Evolutionary conservation across 2,888 invertebrate genomes (phyloP).

Genomic region (Spicauda simplicius): DNA sequence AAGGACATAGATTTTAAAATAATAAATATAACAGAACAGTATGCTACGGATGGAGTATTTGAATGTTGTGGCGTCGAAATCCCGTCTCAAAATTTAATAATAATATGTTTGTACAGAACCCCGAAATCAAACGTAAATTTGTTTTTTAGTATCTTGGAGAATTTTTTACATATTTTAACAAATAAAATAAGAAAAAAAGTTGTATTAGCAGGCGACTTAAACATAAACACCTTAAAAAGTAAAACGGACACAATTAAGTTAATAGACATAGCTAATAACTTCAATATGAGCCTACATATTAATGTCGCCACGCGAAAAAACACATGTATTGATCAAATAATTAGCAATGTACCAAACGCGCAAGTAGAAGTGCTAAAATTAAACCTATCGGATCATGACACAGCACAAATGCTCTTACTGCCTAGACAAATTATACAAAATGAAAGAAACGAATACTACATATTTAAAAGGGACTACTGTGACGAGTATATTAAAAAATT

Average conservation of each 20-base stretch:
- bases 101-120: no score
- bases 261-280: neutral
- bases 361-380: neutral
- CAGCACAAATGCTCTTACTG: slow-evolving; percentile 9
- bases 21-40: no score
- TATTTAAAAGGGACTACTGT: slow-evolving; percentile 9
- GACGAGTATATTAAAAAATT: neutral
- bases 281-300: slow-evolving; percentile 3
- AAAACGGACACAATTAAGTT: neutral
- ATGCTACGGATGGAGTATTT: no score
- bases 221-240: no score
- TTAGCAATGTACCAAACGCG: slow-evolving; percentile 8
- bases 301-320: neutral
- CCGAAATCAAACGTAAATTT: no score
- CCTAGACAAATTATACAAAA: neutral
- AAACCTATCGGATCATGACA: slow-evolving; percentile 7
- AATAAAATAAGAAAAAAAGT: no score
- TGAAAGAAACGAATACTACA: neutral
- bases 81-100: no score
- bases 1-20: no score
- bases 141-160: no score
- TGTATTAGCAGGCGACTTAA: no score
- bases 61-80: no score
- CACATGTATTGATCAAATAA: slow-evolving; percentile 6
- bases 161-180: no score